Base-by-base conservation (phyloP, 2,797 vertebrate species). In the Rhincodon typus region DNA sequence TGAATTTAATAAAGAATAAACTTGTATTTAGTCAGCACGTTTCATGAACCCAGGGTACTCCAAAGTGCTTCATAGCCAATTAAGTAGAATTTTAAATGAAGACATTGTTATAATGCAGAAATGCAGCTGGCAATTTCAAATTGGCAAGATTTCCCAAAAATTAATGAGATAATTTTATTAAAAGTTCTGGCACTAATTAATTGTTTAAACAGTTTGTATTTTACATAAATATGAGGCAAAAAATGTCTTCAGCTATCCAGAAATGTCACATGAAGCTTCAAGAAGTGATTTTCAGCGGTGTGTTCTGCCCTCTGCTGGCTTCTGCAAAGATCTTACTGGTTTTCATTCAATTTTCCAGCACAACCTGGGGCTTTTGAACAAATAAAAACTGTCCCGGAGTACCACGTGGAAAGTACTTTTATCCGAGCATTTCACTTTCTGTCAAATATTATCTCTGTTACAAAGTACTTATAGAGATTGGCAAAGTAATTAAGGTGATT, bases 271-370 rank as follows among this genome's bases (percentile, higher is more conserved):
- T 3, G 50, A 91, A 66, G 0, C 70, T n/a, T 74, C 34, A 3
- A 13, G 4, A 72, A 50, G 42, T 34, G 46, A 77, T 72, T 95
- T 77, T 53, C 46, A 19, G 94, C 42, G n/a, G 94, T 77, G 46
- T n/a, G 30, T 46, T 77, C 42, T 53, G 50, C 67, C 70, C 70
- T 46, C 94, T 77, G 70, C 94, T 95, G 94, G 15, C 62, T 50
- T 74, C 46, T 77, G 27, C 19, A 57, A n/a, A 77, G 34, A 23
- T 25, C 30, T 94, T 74, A 69, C 46, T 53, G 69, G 21, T 50
- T 94, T 19, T 94, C 2, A n/a, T 34, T 72, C 93, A 94, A 94
- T 74, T n/a, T 74, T 95, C 90, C 21, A 74, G 70, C 46, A 34
- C 30, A 62, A 17, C 7, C 17, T 91, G n/a, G 42, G 82, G 25